Evolutionary conservation across 1,140 invertebrate species (phyloP).

Genomic region (Drosophila kikkawai): DNA sequence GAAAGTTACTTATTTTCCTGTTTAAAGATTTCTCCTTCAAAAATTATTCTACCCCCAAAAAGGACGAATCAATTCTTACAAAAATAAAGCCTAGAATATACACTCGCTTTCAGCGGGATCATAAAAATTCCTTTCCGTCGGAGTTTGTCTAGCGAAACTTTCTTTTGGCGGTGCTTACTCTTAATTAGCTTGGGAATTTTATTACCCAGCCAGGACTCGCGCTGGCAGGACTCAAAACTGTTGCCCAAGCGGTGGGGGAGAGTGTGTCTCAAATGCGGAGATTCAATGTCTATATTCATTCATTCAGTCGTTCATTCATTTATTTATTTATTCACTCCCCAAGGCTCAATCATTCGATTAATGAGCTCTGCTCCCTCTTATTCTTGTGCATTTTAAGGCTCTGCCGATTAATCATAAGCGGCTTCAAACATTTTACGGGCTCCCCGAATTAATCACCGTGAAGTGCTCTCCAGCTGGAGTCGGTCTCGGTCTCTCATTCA

Average conservation of each 20-base stretch:
- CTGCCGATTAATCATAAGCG: slow-evolving; percentile 37
- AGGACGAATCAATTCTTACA: neutral
- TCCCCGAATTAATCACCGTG: slow-evolving; percentile 40
- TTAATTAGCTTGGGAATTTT: slow-evolving; percentile 16
- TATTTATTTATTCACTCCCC: slow-evolving; percentile 2
- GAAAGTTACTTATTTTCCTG: neutral
- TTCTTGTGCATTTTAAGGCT: slow-evolving; percentile 20
- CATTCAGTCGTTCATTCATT: neutral
- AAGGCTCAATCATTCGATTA: slow-evolving; percentile 39
- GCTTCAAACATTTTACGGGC: slow-evolving; percentile 18
- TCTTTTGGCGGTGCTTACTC: slow-evolving; percentile 1
- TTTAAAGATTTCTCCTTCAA: neutral
- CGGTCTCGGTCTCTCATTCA: neutral
- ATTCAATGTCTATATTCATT: neutral
- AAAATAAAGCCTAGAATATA: neutral
- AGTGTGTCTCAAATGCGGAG: slow-evolving; percentile 2
- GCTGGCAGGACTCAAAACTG: neutral
- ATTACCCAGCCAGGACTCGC: slow-evolving; percentile 8
- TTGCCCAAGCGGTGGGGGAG: neutral
- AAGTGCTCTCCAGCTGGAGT: slow-evolving; percentile 11
- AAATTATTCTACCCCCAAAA: neutral
- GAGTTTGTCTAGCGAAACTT: slow-evolving; percentile 4
- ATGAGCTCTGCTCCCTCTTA: slow-evolving; percentile 11
- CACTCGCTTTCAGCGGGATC: neutral
- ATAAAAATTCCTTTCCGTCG: neutral